Evolutionary conservation across 2,113 vertebrate species (phyloP), one percentile per base, ranked within the genome.

Genomic region (Tenrec ecaudatus): DNA sequence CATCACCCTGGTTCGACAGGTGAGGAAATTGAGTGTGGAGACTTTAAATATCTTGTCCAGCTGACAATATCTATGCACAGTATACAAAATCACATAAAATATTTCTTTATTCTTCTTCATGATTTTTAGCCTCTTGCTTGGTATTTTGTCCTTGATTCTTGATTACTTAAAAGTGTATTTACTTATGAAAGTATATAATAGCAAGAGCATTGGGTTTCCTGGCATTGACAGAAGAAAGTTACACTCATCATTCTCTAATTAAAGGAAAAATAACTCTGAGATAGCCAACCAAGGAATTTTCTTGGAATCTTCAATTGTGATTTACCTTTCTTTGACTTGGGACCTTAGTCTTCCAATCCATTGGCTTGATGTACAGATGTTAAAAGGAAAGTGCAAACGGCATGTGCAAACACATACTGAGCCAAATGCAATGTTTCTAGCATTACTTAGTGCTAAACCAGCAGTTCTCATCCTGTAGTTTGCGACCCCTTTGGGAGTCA

Each of bases 141-240:
- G 76, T 31, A 12, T 38, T 86, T 87, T 84, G 23, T 76, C 12
- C 17, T 96, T 85, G 7, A 58, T 82, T 93, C 66, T 89, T 88
- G 43, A 86, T 77, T 94, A 92, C 25, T 86, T 82, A 6, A 89
- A 91, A 92, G 11, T 85, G 73, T 82, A 4, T 83, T 96, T 91
- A 82, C 77, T 88, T 83, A 80, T 86, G 31, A 66, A 64, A 88
- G 16, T 79, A 0, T 79, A 0, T 85, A 90, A 86, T 60, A 82
- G 27, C 79, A 14, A 80, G 33, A 25, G 19, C 43, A 82, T 47
- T 82, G 25, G 31, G 16, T 57, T 93, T 88, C 82, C 33, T 36
- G 88, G 20, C 83, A 82, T 29, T 82, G 43, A 20, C 36, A 88
- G 79, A 29, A 82, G 27, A 69, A 94, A 40, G 4, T 16, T 90